Conservation (phyloP, 2,797 vertebrate species). For the Schizopygopsis pylzovi region DNA sequence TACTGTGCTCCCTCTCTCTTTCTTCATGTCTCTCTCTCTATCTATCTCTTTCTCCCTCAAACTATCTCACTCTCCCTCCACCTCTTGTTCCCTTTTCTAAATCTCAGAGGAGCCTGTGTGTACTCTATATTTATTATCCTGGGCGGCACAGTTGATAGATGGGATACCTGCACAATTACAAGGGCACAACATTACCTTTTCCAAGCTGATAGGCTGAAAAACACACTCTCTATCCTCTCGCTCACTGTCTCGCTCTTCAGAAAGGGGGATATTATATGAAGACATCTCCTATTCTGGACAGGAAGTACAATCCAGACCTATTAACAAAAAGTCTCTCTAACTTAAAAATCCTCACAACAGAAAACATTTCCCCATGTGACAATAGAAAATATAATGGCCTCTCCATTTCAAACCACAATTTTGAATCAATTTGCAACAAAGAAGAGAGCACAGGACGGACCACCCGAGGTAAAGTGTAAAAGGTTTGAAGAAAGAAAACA, state of each 20-base stretch:
- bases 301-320: slow-evolving; percentile 56
- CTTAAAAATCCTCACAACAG: slow-evolving; percentile 49
- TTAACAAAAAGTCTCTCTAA: slow-evolving; percentile 64
- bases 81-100: slow-evolving; percentile 64
- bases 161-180: slow-evolving; percentile 86
- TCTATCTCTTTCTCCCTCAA: slow-evolving; percentile 52
- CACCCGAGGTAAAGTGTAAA: not conserved
- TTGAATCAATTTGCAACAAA: slow-evolving; percentile 41
- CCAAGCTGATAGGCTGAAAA: slow-evolving; percentile 84
- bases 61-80: slow-evolving; percentile 62
- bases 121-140: slow-evolving; percentile 86
- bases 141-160: slow-evolving; percentile 86
- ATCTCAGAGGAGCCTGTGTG: slow-evolving; percentile 79
- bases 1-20: slow-evolving; percentile 7
- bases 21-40: slow-evolving; percentile 27
- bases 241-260: slow-evolving; percentile 60
- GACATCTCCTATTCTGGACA: slow-evolving; percentile 64
- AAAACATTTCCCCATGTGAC: slow-evolving; percentile 26
- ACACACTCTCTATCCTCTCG: slow-evolving; percentile 73
- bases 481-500: slow-evolving; percentile 1
- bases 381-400: slow-evolving; percentile 55
- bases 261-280: slow-evolving; percentile 72
- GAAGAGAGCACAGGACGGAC: not conserved
- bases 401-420: slow-evolving; percentile 48
- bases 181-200: slow-evolving; percentile 86